phyloP scores from a whole-genome alignment of 2,888 invertebrate genomes.

The Synergus japonicus region DNA sequence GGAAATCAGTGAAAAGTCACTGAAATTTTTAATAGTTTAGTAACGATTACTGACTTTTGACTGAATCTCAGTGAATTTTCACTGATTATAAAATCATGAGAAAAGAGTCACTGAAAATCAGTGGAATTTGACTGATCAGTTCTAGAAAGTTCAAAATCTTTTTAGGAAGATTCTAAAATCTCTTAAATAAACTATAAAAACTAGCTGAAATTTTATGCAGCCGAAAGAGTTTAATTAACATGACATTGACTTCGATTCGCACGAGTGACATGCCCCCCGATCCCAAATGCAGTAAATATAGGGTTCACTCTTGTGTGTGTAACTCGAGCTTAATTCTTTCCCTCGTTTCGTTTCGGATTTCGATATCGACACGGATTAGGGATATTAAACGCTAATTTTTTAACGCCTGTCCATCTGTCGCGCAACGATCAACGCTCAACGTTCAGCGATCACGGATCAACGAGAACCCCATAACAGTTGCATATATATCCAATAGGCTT shows the following conservation, averaged over 20 bases:
- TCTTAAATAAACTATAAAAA: background rate
- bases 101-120: too few relatives aligned
- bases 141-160: too few relatives aligned
- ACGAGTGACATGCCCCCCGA: slow-evolving; percentile 33
- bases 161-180: too few relatives aligned
- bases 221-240: slow-evolving; percentile 28
- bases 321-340: slow-evolving; percentile 28
- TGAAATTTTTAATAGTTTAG: too few relatives aligned
- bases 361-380: slow-evolving; percentile 38
- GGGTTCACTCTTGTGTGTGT: slow-evolving; percentile 13
- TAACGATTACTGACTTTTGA: too few relatives aligned
- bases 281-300: slow-evolving; percentile 28
- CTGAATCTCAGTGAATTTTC: too few relatives aligned
- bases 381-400: slow-evolving; percentile 56
- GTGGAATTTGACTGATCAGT: too few relatives aligned
- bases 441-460: slow-evolving; percentile 43
- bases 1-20: too few relatives aligned
- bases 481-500: slow-evolving; percentile 47
- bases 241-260: slow-evolving; percentile 29
- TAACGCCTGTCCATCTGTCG: slow-evolving; percentile 57
- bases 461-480: slow-evolving; percentile 52
- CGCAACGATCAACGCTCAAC: slow-evolving; percentile 46
- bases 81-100: too few relatives aligned
- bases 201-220: slow-evolving; percentile 28
- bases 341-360: slow-evolving; percentile 41